These are phyloP conservation scores for Pseudococcus viburni DNA, from an alignment of 2,888 invertebrate species.

Conservation along the genomic window DNA sequence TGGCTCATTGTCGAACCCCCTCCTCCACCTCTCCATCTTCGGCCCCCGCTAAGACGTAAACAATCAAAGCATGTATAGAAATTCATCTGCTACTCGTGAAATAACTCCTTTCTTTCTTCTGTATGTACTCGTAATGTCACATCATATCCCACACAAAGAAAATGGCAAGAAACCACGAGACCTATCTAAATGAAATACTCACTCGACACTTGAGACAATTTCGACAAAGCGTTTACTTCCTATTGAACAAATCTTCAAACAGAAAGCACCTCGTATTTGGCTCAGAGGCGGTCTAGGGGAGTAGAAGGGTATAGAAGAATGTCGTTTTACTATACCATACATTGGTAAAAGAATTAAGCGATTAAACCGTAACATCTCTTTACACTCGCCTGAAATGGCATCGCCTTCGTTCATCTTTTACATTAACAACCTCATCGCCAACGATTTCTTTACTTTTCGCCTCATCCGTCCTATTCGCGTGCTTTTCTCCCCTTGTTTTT, in stretches of 20 bases:
- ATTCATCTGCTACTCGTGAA: background rate
- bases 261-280: conserved; percentile 10
- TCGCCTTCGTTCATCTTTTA: background rate
- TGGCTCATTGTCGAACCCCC: background rate
- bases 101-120: background rate
- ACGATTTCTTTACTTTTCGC: background rate
- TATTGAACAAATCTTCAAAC: conserved; percentile 19
- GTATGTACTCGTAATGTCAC: background rate
- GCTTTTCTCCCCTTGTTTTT: background rate
- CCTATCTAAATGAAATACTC: background rate
- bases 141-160: background rate
- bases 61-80: background rate
- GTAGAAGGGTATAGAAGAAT: background rate
- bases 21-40: background rate
- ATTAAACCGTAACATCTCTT: background rate
- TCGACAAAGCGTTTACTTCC: conserved; percentile 25
- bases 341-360: background rate
- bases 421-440: background rate
- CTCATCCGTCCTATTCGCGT: background rate
- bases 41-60: background rate
- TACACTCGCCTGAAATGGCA: background rate
- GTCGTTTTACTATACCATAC: background rate
- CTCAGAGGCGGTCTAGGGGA: background rate
- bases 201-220: conserved; percentile 9
- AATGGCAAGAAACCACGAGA: conserved; percentile 5